phyloP scores from a whole-genome alignment of 2,797 vertebrate species.

The Artibeus lituratus region DNA sequence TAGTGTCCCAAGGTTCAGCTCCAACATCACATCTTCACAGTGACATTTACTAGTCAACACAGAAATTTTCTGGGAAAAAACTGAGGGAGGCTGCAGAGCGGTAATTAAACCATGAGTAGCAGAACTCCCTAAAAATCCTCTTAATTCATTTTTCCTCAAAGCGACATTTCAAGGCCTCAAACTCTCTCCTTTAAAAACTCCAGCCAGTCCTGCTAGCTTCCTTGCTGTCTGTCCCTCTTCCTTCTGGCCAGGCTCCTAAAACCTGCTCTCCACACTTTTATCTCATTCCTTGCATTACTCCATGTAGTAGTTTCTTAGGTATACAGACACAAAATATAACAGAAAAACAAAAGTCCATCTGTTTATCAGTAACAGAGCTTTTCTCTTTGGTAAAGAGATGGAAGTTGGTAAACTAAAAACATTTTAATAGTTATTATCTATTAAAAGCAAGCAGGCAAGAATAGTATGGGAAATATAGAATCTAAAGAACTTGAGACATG shows the following conservation, averaged over 20 bases:
- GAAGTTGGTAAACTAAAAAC: neutral
- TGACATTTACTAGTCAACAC: neutral
- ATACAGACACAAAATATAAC: neutral
- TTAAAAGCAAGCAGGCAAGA: slow-evolving; percentile 22
- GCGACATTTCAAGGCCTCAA: neutral
- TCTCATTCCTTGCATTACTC: neutral
- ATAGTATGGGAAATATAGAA: too few species aligned
- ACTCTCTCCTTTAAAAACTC: neutral
- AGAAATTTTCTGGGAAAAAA: neutral
- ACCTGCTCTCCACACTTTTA: neutral
- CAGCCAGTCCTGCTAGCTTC: neutral
- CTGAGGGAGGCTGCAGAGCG: neutral
- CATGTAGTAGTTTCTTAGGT: neutral
- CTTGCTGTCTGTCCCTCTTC: neutral
- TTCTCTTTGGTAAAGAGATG: neutral
- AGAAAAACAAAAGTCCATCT: neutral
- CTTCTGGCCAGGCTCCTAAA: neutral
- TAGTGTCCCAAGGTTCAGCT: neutral
- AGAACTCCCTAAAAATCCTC: neutral
- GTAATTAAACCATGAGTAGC: neutral
- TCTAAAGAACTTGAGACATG: too few species aligned
- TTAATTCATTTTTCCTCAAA: neutral
- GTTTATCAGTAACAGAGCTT: neutral
- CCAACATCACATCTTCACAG: neutral
- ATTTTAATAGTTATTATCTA: neutral